These are phyloP conservation scores for Patella depressa DNA, from an alignment of 2,888 invertebrate genomes.

Conservation along the genomic window DNA sequence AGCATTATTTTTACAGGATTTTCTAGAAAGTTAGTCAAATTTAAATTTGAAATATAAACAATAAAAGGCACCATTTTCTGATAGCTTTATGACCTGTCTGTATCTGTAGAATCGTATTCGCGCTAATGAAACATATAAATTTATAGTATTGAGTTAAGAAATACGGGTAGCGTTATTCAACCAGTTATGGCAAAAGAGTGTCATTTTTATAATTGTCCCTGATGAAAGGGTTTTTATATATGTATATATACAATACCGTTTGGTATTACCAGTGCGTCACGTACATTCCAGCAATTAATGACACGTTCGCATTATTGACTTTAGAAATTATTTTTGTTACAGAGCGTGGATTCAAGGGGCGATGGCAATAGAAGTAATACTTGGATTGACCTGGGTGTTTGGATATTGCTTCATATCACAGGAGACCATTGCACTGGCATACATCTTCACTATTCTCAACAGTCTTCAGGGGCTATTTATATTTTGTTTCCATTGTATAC, in stretches of 20 bases:
- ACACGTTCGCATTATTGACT: background rate
- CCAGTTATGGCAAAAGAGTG: no score
- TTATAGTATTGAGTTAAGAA: no score
- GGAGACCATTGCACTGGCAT: conserved; percentile 56
- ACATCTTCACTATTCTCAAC: conserved; percentile 61
- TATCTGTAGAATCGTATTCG: no score
- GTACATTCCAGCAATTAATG: background rate
- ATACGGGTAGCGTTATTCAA: no score
- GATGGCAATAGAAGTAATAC: conserved; percentile 41
- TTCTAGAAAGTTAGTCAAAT: no score
- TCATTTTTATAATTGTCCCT: no score
- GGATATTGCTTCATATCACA: conserved; percentile 60
- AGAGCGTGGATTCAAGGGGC: conserved; percentile 45
- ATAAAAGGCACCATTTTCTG: no score
- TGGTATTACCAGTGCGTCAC: background rate
- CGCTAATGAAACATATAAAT: no score
- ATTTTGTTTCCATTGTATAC: conserved; percentile 60
- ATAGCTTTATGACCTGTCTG: no score
- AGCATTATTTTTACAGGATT: no score
- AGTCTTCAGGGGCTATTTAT: conserved; percentile 63
- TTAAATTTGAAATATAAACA: no score
- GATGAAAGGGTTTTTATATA: no score
- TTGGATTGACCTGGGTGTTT: conserved; percentile 57
- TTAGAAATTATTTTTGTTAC: conserved; percentile 28
- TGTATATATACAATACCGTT: background rate